Percentiles rank a stretch among this genome's conserved stretches.
These are phyloP conservation scores for Talpa occidentalis DNA, from an alignment of 2,113 vertebrate genomes.

Conservation along the genomic window DNA sequence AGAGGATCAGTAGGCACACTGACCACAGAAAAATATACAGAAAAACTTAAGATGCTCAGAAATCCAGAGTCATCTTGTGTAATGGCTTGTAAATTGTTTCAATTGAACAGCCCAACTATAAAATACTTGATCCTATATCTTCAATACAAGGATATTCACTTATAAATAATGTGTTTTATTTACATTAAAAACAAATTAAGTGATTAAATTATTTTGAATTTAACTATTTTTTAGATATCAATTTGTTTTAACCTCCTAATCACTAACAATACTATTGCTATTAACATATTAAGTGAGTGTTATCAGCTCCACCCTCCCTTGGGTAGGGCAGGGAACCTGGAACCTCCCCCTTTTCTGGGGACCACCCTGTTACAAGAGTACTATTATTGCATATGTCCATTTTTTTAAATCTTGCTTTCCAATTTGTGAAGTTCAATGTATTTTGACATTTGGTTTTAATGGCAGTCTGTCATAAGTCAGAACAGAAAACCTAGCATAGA, in stretches of 20 bases:
- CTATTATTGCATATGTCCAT: constrained; percentile 1
- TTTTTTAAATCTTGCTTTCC: constrained; percentile 18
- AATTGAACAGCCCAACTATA: neutral
- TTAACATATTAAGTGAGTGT: neutral
- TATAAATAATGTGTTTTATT: neutral
- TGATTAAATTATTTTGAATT: constrained; percentile 4
- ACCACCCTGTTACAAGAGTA: no score
- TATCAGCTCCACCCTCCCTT: no score
- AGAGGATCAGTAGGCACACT: neutral
- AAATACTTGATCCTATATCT: neutral
- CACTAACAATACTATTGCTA: constrained; percentile 39
- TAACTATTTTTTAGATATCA: constrained; percentile 14
- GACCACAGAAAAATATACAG: neutral
- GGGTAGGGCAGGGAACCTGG: no score
- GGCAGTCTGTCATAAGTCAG: neutral
- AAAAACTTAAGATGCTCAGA: constrained; percentile 20
- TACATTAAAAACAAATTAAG: constrained; percentile 10
- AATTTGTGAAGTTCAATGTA: neutral
- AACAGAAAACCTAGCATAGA: neutral
- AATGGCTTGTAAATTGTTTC: neutral
- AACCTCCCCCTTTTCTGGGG: no score
- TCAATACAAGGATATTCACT: neutral
- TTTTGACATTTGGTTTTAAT: constrained; percentile 26
- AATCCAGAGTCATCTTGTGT: neutral
- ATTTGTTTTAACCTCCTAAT: constrained; percentile 19